A percentile compares a stretch with the other conserved stretches of the same genome.
Conservation (phyloP, 2,888 invertebrate genomes). For the Philonicus albiceps region DNA sequence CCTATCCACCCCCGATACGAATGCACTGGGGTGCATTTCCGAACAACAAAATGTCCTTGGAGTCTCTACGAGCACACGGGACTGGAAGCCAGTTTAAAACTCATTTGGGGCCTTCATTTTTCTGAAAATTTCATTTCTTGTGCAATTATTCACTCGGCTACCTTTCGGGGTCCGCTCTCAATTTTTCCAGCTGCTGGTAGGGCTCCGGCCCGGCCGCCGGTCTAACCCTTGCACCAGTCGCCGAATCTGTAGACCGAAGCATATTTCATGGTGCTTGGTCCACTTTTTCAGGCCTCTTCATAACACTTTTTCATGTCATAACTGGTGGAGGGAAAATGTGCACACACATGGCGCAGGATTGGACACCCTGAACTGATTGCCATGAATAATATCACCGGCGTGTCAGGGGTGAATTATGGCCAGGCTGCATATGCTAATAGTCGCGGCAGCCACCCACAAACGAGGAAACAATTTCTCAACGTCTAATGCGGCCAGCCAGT, state of each 20-base stretch:
- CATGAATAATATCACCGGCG: conserved; percentile 37
- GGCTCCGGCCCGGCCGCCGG: neutral
- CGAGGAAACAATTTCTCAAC: conserved; percentile 37
- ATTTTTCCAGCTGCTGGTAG: neutral
- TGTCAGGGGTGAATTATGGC: conserved; percentile 36
- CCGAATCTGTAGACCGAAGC: conserved; percentile 38
- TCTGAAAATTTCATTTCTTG: conserved; percentile 39
- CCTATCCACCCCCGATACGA: neutral
- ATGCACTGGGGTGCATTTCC: conserved; percentile 31
- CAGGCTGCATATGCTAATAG: conserved; percentile 36
- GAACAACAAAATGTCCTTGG: conserved; percentile 27
- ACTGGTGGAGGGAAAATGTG: conserved; percentile 14
- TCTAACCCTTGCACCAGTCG: conserved; percentile 11
- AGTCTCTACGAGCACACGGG: neutral
- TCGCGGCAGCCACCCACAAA: conserved; percentile 37
- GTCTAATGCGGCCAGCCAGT: conserved; percentile 2
- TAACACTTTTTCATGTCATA: conserved; percentile 36
- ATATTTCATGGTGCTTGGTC: conserved; percentile 41
- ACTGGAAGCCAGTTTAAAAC: neutral
- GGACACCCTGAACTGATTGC: conserved; percentile 34
- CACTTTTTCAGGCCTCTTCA: conserved; percentile 40
- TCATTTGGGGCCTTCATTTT: conserved; percentile 32
- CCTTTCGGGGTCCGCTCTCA: neutral
- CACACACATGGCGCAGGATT: conserved; percentile 20
- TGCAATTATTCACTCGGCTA: conserved; percentile 40